Evolutionary conservation across 2,888 invertebrate species (phyloP).

Genomic region (Diadegma fenestrale): DNA sequence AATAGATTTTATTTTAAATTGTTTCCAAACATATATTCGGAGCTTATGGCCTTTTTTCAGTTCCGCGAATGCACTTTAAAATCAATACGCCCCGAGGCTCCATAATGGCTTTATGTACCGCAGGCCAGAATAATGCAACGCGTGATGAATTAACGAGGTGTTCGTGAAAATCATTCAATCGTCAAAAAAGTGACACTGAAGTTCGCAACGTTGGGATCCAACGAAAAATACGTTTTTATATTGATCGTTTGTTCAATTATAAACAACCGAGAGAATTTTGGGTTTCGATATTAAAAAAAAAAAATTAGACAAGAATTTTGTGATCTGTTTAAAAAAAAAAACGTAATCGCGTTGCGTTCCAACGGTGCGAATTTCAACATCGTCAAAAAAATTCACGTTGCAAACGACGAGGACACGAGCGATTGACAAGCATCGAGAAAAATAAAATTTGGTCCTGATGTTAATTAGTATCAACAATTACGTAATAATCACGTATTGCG

Average conservation of each 20-base stretch:
- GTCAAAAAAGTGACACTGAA: no score
- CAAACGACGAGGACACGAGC: background rate
- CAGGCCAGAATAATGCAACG: conserved; percentile 90
- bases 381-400: no score
- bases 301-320: no score
- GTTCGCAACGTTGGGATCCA: no score
- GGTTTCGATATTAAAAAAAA: no score
- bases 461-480: conserved; percentile 82
- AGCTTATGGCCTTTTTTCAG: conserved; percentile 68
- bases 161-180: conserved; percentile 80
- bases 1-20: background rate
- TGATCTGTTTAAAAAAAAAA: no score
- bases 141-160: conserved; percentile 88
- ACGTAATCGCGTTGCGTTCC: no score
- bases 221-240: no score
- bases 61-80: conserved; percentile 90
- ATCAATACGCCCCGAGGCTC: conserved; percentile 92
- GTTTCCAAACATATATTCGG: background rate
- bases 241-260: no score
- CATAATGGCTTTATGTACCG: conserved; percentile 88
- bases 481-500: conserved; percentile 83
- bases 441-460: conserved; percentile 78
- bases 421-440: conserved; percentile 19
- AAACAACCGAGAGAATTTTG: no score
- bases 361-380: no score